These are phyloP conservation scores for Gobius niger DNA, from an alignment of 2,113 vertebrate genomes.

Conservation along the genomic window DNA sequence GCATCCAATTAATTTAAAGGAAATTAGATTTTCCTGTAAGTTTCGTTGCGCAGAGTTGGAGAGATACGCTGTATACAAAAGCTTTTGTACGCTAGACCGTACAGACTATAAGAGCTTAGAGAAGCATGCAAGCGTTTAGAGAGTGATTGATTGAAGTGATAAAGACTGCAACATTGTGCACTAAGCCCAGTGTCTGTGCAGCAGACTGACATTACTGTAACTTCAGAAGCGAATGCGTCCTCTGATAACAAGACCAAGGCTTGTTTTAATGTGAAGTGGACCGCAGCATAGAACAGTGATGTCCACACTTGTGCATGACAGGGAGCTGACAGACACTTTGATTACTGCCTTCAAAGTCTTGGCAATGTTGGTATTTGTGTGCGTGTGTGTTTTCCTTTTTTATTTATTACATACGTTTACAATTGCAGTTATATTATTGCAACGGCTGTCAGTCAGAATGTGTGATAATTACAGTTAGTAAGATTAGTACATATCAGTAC, in stretches of 20 bases:
- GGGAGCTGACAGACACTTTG: neutral
- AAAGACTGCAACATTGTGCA: slow-evolving; percentile 1
- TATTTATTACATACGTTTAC: no score
- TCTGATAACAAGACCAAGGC: neutral
- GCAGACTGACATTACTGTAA: slow-evolving; percentile 1
- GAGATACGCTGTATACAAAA: neutral
- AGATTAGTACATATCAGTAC: no score
- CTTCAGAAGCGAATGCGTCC: neutral
- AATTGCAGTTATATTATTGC: neutral
- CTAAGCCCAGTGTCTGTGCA: neutral
- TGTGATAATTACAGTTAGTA: neutral
- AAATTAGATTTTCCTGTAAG: neutral
- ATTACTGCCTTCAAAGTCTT: neutral
- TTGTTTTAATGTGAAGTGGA: slow-evolving; percentile 12
- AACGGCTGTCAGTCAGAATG: neutral
- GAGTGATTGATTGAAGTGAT: neutral
- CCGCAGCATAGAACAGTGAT: neutral
- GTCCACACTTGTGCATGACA: neutral
- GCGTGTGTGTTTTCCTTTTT: neutral
- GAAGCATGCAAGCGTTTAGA: neutral
- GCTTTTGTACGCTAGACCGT: neutral
- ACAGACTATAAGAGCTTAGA: neutral
- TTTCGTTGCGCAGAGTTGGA: neutral
- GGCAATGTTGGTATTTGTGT: neutral
- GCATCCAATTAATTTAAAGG: neutral